Conservation (phyloP, 2,113 vertebrate genomes). For the Serinus canaria region DNA sequence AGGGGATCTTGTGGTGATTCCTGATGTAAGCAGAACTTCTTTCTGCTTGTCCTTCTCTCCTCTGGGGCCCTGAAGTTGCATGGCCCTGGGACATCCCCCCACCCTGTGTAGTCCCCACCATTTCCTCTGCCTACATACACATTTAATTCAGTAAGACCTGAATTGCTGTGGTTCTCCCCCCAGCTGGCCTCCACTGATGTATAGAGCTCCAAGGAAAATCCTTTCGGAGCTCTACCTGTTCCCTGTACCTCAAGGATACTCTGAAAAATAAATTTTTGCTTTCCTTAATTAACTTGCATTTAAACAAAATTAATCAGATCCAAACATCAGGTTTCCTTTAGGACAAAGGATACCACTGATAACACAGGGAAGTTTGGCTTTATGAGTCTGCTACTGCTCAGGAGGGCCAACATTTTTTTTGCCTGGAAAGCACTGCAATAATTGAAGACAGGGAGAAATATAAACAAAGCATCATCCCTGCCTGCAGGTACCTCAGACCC, state of each 20-base stretch:
- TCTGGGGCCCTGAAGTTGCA: not conserved
- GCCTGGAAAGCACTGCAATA: not conserved
- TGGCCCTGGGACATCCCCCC: not conserved
- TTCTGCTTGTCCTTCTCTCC: not conserved
- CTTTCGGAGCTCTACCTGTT: not conserved
- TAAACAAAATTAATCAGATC: not conserved
- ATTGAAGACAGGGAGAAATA: not conserved
- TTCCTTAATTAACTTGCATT: not conserved
- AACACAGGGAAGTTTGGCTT: not conserved
- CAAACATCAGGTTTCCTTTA: not conserved
- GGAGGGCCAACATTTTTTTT: not conserved
- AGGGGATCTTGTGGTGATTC: not conserved
- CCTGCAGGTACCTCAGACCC: not conserved
- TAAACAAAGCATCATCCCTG: not conserved
- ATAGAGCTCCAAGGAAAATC: not conserved
- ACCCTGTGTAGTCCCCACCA: not conserved
- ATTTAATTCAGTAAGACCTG: not conserved
- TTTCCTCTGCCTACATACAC: not conserved
- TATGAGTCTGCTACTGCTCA: not conserved
- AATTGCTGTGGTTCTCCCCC: not conserved
- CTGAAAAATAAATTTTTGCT: not conserved
- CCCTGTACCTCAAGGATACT: not conserved
- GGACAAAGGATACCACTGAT: not conserved
- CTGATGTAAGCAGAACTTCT: not conserved
- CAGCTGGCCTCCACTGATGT: rapidly evolving